Percentiles rank a stretch among this genome's conserved stretches.
Conservation (phyloP, 2,113 vertebrate species). For the Alouatta palliata region DNA sequence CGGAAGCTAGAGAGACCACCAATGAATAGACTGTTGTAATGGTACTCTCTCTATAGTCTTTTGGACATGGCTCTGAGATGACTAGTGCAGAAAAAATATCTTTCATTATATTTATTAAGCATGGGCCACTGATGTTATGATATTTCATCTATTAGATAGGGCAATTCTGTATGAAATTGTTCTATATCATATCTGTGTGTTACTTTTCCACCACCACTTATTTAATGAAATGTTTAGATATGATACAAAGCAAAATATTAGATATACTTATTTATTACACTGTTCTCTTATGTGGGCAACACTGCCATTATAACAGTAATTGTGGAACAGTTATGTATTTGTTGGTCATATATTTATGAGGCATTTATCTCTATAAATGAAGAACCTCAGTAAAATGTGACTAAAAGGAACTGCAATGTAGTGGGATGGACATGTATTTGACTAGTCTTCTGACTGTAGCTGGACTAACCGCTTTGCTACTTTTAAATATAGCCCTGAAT, state of each 20-base stretch:
- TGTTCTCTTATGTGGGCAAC: not conserved
- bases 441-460: not conserved
- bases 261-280: not conserved
- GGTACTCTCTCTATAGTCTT: not conserved
- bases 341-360: not conserved
- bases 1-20: not conserved
- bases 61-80: not conserved
- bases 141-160: not conserved
- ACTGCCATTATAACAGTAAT: not conserved
- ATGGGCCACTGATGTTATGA: not conserved
- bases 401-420: not conserved
- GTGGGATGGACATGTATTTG: not conserved
- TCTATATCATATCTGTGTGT: not conserved
- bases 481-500: not conserved
- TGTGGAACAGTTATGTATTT: conserved; percentile 26
- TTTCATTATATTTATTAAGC: not conserved
- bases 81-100: not conserved
- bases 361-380: conserved; percentile 1
- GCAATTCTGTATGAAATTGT: not conserved
- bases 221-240: conserved; percentile 40
- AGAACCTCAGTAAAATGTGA: conserved; percentile 25
- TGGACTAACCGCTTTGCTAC: not conserved
- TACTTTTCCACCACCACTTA: not conserved
- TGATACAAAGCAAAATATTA: conserved; percentile 43
- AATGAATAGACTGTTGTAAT: not conserved